A percentile compares a stretch with the other conserved stretches of the same genome.
These are phyloP conservation scores for Coboldia fuscipes DNA, from an alignment of 1,140 invertebrate genomes.

Conservation along the genomic window DNA sequence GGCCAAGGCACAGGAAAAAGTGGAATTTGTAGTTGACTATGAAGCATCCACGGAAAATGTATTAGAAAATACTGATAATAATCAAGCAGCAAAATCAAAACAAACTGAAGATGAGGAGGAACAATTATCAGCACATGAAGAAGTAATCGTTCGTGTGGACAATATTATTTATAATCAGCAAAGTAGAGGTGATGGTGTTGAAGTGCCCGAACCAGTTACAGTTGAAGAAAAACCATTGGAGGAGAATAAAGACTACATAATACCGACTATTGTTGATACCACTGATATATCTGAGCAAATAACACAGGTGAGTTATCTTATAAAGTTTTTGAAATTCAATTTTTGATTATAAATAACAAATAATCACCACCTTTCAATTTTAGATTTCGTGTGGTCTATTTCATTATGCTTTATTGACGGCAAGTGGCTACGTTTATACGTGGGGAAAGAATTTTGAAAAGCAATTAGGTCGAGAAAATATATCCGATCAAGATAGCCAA, in stretches of 20 bases:
- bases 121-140: background rate
- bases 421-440: constrained; percentile 32
- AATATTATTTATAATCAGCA: background rate
- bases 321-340: constrained; percentile 1
- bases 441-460: constrained; percentile 47
- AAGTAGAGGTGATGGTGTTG: background rate
- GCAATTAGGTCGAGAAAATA: constrained; percentile 34
- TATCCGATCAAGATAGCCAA: constrained; percentile 25
- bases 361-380: background rate
- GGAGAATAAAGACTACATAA: constrained; percentile 25
- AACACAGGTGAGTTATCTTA: constrained; percentile 22
- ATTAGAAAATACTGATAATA: background rate
- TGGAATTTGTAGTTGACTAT: background rate
- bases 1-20: background rate
- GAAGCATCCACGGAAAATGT: constrained; percentile 5
- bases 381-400: constrained; percentile 36
- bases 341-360: background rate
- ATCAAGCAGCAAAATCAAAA: background rate
- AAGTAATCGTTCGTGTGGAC: background rate
- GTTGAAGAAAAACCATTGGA: too few species aligned
- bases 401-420: constrained; percentile 35
- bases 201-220: too few species aligned
- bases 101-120: background rate
- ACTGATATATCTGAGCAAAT: constrained; percentile 31
- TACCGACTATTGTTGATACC: constrained; percentile 32